Percentiles rank a stretch among this genome's conserved stretches.
Evolutionary conservation across 2,113 vertebrate genomes (phyloP).

Genomic region (Bungarus multicinctus): DNA sequence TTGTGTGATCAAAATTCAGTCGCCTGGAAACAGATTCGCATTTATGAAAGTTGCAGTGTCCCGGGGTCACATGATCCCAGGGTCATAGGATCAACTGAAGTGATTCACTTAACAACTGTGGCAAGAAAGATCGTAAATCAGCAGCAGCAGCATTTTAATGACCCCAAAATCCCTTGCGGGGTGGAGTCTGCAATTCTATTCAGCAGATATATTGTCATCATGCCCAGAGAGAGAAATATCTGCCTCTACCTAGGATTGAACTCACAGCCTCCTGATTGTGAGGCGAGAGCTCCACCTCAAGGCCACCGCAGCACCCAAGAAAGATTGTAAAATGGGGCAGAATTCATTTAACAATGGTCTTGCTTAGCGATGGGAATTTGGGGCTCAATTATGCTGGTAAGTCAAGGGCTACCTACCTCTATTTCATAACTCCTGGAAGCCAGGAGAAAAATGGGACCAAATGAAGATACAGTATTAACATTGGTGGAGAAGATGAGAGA

Average conservation of each 20-base stretch:
- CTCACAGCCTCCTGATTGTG: too few relatives aligned
- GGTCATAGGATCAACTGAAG: not conserved
- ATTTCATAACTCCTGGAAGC: constrained; percentile 40
- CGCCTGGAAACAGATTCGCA: not conserved
- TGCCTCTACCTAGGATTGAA: too few relatives aligned
- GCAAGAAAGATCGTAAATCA: not conserved
- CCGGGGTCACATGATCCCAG: too few relatives aligned
- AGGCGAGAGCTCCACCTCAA: too few relatives aligned
- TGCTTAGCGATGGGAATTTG: not conserved
- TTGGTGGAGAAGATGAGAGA: constrained; percentile 24
- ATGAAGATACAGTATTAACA: not conserved
- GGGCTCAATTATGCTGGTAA: too few relatives aligned
- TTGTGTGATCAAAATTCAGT: too few relatives aligned
- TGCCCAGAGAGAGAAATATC: too few relatives aligned
- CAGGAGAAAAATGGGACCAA: constrained; percentile 50
- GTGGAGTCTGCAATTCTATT: too few relatives aligned
- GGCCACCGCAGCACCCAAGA: too few relatives aligned
- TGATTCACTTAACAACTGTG: not conserved
- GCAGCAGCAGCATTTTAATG: too few relatives aligned
- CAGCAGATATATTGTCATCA: too few relatives aligned
- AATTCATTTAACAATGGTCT: not conserved
- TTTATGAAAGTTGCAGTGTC: not conserved
- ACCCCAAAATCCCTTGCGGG: too few relatives aligned
- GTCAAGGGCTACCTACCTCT: not conserved
- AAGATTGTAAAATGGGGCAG: not conserved